Conservation (phyloP, 2,797 vertebrate genomes). For the Sebastes taczanowskii region DNA sequence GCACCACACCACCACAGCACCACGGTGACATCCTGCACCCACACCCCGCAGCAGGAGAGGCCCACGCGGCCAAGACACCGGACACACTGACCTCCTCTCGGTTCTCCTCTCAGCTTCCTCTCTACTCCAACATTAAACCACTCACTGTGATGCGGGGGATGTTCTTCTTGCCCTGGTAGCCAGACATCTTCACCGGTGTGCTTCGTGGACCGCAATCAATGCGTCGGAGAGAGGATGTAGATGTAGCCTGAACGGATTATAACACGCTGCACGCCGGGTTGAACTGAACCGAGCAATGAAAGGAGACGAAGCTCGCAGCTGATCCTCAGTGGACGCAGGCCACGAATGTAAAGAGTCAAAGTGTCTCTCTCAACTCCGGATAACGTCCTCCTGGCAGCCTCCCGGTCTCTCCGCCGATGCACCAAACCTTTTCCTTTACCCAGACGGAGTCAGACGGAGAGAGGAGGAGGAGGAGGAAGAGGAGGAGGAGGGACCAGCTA, state of each 20-base stretch:
- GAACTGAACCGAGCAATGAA: conserved; percentile 6
- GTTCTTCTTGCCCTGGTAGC: conserved; percentile 99
- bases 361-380: conserved; percentile 46
- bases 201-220: conserved; percentile 23
- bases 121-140: conserved; percentile 34
- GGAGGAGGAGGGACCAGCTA: conserved; percentile 61
- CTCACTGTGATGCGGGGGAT: conserved; percentile 99
- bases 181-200: conserved; percentile 87
- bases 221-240: conserved; percentile 22
- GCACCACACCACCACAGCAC: conserved; percentile 32
- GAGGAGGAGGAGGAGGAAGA: neutral
- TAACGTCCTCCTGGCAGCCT: conserved; percentile 70
- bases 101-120: neutral
- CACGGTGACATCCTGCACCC: conserved; percentile 61
- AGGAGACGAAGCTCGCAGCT: neutral
- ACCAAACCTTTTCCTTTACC: conserved; percentile 78
- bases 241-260: conserved; percentile 45
- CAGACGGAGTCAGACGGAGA: conserved; percentile 80
- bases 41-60: conserved; percentile 45
- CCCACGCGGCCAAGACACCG: conserved; percentile 9
- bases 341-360: conserved; percentile 36
- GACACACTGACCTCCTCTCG: neutral
- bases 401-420: conserved; percentile 77
- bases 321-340: conserved; percentile 20
- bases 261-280: conserved; percentile 13